Evolutionary conservation across 2,113 vertebrate genomes (phyloP).

Genomic region (Syngnathus floridae): DNA sequence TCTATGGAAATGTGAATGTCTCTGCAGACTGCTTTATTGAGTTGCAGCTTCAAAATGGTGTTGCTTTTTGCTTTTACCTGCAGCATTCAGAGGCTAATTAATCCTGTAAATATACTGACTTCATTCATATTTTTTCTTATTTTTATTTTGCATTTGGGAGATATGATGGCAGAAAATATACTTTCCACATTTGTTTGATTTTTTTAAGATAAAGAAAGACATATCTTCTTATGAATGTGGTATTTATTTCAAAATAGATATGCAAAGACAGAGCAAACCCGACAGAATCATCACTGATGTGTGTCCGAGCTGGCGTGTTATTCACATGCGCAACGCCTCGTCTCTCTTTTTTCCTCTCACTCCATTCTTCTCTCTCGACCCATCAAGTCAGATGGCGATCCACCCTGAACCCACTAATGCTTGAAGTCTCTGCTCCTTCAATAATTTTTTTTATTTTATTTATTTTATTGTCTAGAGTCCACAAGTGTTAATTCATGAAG

Average conservation of each 20-base stretch:
- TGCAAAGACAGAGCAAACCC: not conserved
- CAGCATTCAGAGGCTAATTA: constrained; percentile 7
- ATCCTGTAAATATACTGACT: not conserved
- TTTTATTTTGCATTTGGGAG: not conserved
- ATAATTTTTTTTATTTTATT: not conserved
- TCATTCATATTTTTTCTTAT: not conserved
- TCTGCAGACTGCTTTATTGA: not conserved
- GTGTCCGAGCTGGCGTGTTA: not conserved
- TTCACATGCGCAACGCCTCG: not conserved
- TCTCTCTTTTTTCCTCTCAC: not conserved
- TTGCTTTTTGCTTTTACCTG: not conserved
- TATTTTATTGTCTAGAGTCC: not conserved
- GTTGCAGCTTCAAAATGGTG: not conserved
- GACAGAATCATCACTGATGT: not conserved
- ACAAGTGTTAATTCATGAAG: not conserved
- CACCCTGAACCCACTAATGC: not conserved
- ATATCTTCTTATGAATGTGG: no score
- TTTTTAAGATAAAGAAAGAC: not conserved
- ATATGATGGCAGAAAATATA: not conserved
- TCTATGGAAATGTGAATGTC: constrained; percentile 14
- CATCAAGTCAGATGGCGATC: not conserved
- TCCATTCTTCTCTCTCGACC: not conserved
- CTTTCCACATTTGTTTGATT: not conserved
- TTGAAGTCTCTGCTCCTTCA: not conserved
- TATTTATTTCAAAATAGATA: not conserved